Conservation (phyloP, 2,797 vertebrate genomes). For the Acanthiza pusilla region DNA sequence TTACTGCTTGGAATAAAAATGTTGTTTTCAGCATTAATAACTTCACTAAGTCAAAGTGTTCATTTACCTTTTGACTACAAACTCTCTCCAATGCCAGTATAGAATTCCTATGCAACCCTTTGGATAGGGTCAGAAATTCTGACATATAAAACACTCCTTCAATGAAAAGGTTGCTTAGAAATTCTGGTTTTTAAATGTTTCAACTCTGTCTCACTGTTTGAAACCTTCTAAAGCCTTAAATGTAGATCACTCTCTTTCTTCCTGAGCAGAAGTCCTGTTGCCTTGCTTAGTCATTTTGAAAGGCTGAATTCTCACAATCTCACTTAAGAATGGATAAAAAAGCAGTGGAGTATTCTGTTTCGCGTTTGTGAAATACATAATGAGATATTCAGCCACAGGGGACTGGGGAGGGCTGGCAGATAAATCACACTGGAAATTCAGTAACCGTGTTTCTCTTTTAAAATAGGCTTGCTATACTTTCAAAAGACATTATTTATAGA, state of each 20-base stretch:
- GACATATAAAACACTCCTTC: background rate
- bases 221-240: constrained; percentile 23
- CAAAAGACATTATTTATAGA: constrained; percentile 37
- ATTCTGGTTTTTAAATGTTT: background rate
- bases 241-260: background rate
- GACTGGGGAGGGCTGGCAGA: background rate
- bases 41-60: background rate
- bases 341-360: background rate
- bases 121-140: background rate
- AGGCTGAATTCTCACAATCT: background rate
- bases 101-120: background rate
- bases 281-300: background rate
- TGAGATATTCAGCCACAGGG: background rate
- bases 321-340: background rate
- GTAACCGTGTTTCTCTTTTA: constrained; percentile 8
- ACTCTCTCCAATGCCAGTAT: background rate
- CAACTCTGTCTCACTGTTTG: background rate
- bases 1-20: constrained; percentile 7
- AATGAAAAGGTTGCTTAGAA: background rate
- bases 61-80: background rate
- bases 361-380: background rate
- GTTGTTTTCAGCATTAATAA: background rate
- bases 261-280: background rate
- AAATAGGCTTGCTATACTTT: constrained; percentile 7
- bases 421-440: constrained; percentile 20